A percentile compares a stretch with the other conserved stretches of the same genome.
These are phyloP conservation scores for Pachycephala philippinensis DNA, from an alignment of 2,113 vertebrate species.

Conservation along the genomic window DNA sequence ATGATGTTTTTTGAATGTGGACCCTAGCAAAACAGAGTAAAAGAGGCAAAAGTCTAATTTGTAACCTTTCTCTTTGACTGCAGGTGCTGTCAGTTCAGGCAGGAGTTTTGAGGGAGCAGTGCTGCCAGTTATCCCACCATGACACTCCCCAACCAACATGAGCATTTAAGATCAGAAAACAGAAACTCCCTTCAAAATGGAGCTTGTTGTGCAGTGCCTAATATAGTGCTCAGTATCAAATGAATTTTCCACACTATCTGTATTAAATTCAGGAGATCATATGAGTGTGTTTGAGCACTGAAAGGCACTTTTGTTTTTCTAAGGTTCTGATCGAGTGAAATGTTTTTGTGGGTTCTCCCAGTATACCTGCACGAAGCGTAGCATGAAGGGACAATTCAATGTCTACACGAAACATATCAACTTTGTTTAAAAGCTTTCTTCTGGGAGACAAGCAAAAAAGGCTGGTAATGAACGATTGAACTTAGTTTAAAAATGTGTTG, in stretches of 20 bases:
- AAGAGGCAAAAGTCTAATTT: not conserved
- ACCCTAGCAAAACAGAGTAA: not conserved
- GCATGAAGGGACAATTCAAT: not conserved
- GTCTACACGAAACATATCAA: not conserved
- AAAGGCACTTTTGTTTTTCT: not conserved
- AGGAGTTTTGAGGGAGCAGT: not conserved
- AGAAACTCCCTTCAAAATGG: not conserved
- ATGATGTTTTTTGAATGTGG: not conserved
- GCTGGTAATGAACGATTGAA: not conserved
- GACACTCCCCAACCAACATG: fast-evolving
- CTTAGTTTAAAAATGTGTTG: not conserved
- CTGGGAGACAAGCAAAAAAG: not conserved
- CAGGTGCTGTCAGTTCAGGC: not conserved
- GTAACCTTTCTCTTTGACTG: fast-evolving
- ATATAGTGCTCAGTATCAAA: not conserved
- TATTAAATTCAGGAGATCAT: not conserved
- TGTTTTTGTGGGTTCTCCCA: not conserved
- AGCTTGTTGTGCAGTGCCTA: not conserved
- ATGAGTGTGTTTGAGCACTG: not conserved
- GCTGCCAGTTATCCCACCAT: not conserved
- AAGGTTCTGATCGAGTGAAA: not conserved
- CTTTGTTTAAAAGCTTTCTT: not conserved
- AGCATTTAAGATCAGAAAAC: not conserved
- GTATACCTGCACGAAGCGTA: not conserved
- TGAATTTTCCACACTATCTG: not conserved